These are phyloP conservation scores for Pseudobourletiella spinata DNA, from an alignment of 1,140 invertebrate species.

Conservation along the genomic window DNA sequence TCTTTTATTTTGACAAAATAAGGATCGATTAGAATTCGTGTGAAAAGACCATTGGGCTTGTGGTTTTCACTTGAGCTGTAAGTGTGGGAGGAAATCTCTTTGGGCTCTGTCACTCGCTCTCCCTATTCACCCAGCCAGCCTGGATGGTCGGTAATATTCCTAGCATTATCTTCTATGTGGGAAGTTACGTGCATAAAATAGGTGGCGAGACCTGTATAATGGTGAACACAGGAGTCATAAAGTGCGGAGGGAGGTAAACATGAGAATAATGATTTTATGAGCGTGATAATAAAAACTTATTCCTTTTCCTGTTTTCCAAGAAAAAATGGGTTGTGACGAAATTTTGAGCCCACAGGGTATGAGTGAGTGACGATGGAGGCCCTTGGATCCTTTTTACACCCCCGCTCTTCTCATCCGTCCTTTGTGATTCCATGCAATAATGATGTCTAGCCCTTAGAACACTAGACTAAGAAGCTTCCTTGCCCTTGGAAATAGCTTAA, in stretches of 20 bases:
- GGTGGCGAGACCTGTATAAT: background rate
- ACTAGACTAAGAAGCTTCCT: no score
- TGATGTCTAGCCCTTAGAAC: no score
- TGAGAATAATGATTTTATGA: conserved; percentile 6
- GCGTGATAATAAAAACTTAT: background rate
- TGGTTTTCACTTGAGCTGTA: no score
- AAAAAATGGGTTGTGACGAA: background rate
- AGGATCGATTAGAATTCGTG: no score
- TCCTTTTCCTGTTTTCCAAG: background rate
- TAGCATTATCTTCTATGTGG: background rate
- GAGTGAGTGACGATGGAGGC: background rate
- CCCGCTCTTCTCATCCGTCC: no score
- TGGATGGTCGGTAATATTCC: background rate
- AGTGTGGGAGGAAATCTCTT: no score
- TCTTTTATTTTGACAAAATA: no score
- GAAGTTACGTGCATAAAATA: background rate
- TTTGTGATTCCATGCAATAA: no score
- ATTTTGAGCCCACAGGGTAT: background rate
- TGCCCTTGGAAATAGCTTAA: no score
- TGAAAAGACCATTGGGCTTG: no score
- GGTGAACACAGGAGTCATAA: background rate
- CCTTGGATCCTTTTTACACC: no score
- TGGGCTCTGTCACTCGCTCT: background rate
- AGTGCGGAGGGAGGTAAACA: background rate
- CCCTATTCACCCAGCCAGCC: background rate